Evolutionary conservation across 2,797 vertebrate genomes (phyloP).

Genomic region (Chrysolophus pictus): DNA sequence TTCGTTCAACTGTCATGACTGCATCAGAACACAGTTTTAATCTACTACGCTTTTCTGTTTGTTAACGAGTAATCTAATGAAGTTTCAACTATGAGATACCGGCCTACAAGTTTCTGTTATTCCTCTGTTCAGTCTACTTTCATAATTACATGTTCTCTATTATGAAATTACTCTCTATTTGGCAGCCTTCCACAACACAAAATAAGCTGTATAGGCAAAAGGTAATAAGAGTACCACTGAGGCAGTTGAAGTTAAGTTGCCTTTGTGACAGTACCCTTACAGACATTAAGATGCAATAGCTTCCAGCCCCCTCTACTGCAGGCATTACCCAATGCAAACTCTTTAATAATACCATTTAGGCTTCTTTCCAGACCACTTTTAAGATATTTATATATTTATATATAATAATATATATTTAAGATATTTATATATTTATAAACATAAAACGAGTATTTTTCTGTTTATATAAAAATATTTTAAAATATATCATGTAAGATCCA

Average conservation of each 20-base stretch:
- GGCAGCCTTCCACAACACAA: constrained; percentile 3
- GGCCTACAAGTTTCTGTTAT: neutral
- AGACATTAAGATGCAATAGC: neutral
- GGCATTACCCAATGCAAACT: neutral
- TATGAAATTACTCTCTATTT: constrained; percentile 7
- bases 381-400: neutral
- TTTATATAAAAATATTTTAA: neutral
- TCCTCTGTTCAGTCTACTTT: neutral
- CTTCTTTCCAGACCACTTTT: neutral
- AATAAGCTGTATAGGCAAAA: constrained; percentile 39
- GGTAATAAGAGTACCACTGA: neutral
- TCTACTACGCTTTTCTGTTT: neutral
- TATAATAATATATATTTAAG: neutral
- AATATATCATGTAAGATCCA: neutral
- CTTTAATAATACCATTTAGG: neutral
- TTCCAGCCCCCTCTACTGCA: neutral
- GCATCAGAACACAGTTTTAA: neutral
- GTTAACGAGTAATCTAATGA: neutral
- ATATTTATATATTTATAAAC: neutral
- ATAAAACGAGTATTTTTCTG: neutral
- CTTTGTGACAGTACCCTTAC: constrained; percentile 34
- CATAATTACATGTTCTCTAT: neutral
- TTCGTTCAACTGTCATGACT: neutral
- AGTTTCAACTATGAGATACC: neutral
- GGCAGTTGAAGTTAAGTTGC: neutral